Evolutionary conservation across 2,797 vertebrate species (phyloP), one percentile per base, ranked within the genome.

Genomic region (Nyctalus aviator): DNA sequence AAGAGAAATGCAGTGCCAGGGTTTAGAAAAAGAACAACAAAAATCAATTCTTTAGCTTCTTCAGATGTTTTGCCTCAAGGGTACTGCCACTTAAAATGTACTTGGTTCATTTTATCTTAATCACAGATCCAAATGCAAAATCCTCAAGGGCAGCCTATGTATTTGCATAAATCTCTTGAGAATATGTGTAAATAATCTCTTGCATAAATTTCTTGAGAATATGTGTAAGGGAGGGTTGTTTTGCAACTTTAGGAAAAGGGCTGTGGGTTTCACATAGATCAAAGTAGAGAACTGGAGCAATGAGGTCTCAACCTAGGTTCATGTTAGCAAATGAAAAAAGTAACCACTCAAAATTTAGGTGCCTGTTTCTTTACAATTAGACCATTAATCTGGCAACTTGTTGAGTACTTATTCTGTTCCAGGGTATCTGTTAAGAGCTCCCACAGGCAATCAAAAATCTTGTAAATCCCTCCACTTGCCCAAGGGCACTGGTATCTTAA

Each of bases 161-260:
- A 59, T 95, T 94, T 89, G 37, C 77, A 90, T 73, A 17, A 88
- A 6, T 91, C 12, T 76, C 25, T 81, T 93, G 48, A 86, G 32
- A 81, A 81, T 76, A 3, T 21, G 15, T 88, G 10, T 27, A 84
- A 84, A 90, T 71, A 84, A 55, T 87, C 69, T n/a, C n/a, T 94
- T 89, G 37, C 77, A 90, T 73, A 17, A 88, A 6, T 91, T 10
- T 76, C 25, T 81, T 93, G 48, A 86, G 32, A 81, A 81, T 76
- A 3, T 21, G 15, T 88, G 10, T 27, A 89, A 93, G 30, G 41
- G 21, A 77, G 14, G 1, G 9, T 75, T 78, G 15, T 75, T 82
- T 84, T 71, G 11, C 5, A 50, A 14, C 30, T 93, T 92, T 25
- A 46, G 14, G 21, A n/a, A 94, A 64, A 57, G n/a, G 44, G 7